phyloP scores from a whole-genome alignment of 2,888 invertebrate genomes.

The Synanthedon andrenaeformis region DNA sequence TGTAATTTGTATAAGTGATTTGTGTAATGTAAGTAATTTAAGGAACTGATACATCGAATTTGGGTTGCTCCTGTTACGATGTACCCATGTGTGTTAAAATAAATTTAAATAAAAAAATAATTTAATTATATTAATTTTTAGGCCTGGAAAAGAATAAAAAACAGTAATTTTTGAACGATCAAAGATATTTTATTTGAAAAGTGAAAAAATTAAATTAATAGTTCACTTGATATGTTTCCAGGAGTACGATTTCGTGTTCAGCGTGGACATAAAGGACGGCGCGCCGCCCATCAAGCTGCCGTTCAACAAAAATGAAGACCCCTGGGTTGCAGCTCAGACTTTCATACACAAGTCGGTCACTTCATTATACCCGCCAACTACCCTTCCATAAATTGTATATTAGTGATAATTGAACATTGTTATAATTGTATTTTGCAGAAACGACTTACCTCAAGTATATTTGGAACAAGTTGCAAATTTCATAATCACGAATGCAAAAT shows the following conservation, averaged over 20 bases:
- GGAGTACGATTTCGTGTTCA: conserved; percentile 96
- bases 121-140: too few species aligned
- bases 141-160: too few species aligned
- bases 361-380: not conserved
- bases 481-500: conserved; percentile 83
- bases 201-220: too few species aligned
- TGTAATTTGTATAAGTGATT: too few species aligned
- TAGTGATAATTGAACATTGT: not conserved
- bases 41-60: too few species aligned
- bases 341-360: conserved; percentile 80
- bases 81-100: too few species aligned
- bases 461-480: conserved; percentile 94
- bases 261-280: conserved; percentile 94
- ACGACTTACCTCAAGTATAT: conserved; percentile 86
- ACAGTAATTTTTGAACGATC: too few species aligned
- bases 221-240: conserved; percentile 9
- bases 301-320: conserved; percentile 90
- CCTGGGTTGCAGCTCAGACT: conserved; percentile 90
- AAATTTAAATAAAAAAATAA: too few species aligned
- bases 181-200: too few species aligned
- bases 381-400: not conserved
- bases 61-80: too few species aligned
- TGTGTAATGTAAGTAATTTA: too few species aligned
- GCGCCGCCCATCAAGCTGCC: conserved; percentile 90
- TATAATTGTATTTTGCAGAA: conserved; percentile 39